These are phyloP conservation scores for Lepidostoma basale DNA, from an alignment of 1,140 invertebrate genomes.

Conservation along the genomic window DNA sequence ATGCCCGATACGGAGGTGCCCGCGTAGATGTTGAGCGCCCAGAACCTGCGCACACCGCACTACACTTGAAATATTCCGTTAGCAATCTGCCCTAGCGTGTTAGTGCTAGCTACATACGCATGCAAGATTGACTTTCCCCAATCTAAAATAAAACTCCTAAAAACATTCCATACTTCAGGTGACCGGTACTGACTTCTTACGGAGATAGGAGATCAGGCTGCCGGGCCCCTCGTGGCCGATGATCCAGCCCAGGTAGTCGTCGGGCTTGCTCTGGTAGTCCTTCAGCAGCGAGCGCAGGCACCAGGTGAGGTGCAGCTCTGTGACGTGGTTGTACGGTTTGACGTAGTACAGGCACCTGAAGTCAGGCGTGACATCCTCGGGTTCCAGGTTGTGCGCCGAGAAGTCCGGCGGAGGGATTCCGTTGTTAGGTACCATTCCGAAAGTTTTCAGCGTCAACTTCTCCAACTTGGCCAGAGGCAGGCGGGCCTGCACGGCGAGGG, in stretches of 20 bases:
- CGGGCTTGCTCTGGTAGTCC: slow-evolving; percentile 77
- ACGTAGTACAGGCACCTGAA: slow-evolving; percentile 82
- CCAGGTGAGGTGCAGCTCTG: slow-evolving; percentile 80
- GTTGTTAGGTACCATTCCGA: slow-evolving; percentile 68
- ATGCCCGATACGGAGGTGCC: slow-evolving; percentile 79
- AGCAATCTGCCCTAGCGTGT: too few species aligned
- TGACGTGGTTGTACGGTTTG: slow-evolving; percentile 76
- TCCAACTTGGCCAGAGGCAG: slow-evolving; percentile 78
- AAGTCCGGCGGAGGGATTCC: slow-evolving; percentile 66
- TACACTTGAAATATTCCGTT: too few species aligned
- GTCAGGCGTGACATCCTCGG: slow-evolving; percentile 54
- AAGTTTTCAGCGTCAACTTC: slow-evolving; percentile 57
- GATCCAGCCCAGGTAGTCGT: slow-evolving; percentile 80
- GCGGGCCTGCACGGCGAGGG: slow-evolving; percentile 80
- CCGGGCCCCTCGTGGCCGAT: slow-evolving; percentile 89
- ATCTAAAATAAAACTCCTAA: background rate
- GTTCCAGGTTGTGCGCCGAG: slow-evolving; percentile 51
- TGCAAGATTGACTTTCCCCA: too few species aligned
- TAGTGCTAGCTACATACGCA: too few species aligned
- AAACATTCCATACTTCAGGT: background rate
- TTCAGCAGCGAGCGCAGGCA: slow-evolving; percentile 75
- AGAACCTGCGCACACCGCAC: too few species aligned
- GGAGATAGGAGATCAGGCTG: slow-evolving; percentile 82
- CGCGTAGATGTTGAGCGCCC: slow-evolving; percentile 80
- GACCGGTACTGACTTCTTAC: slow-evolving; percentile 66